Evolutionary conservation across 2,113 vertebrate species (phyloP), one percentile per base, ranked within the genome.

Genomic region (Sisor rabdophorus): DNA sequence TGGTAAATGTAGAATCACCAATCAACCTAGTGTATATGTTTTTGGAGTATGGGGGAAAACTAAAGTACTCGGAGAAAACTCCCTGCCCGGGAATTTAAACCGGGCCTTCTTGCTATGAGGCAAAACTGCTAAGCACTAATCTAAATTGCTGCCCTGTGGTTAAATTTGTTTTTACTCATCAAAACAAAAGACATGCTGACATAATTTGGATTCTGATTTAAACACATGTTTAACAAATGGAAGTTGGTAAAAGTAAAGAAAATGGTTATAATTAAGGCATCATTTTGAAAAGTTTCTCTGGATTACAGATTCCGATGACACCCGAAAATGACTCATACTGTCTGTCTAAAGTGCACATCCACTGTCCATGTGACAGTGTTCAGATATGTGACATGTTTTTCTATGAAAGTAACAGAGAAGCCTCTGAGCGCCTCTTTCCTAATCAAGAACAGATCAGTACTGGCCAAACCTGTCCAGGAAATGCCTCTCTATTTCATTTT

Each of bases 401-500:
- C 84, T 83, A 85, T 84, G 80, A 73, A 59, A 78, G 73, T 61
- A 84, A 80, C 75, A 83, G 76, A 83, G 82, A 80, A 81, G 58
- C 77, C 77, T 75, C 28, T 47, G 74, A 85, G 84, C 86, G 83
- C 73, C 58, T 79, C 75, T 83, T 77, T 78, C 80, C 82, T 81
- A 81, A 87, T 88, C 82, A 83, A 79, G 81, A 86, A 84, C 84
- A 88, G 80, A 82, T 82, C 74, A 79, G 79, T 73, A 69, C 22
- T 77, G 80, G 28, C 71, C 81, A 77, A 86, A 80, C 79, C 77
- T 44, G 68, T 74, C 59, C 69, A 65, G 78, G 79, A 79, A 83
- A 80, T 84, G 79, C 79, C 82, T 75, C 71, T 65, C 73, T 86
- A 86, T 87, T 84, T 87, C 80, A 86, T 86, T 85, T 86, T 81